phyloP scores from a whole-genome alignment of 1,140 invertebrate genomes.

The Chionoecetes opilio region DNA sequence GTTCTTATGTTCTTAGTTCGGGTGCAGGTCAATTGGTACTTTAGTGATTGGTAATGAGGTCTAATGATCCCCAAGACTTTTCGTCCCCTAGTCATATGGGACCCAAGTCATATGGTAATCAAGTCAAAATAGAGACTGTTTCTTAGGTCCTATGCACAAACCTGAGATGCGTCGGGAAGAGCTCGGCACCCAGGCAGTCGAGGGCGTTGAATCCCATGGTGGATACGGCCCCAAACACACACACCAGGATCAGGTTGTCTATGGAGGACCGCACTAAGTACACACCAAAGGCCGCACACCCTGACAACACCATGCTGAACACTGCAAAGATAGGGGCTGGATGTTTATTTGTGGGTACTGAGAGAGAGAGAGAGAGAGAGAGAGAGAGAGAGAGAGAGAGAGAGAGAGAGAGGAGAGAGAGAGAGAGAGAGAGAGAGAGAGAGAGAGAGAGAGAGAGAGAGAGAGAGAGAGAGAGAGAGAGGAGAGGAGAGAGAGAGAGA shows the following conservation, averaged over 20 bases:
- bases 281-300: slow-evolving; percentile 89
- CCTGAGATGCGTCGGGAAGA: slow-evolving; percentile 81
- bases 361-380: neutral
- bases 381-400: neutral
- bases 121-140: neutral
- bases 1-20: too few species aligned
- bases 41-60: too few species aligned
- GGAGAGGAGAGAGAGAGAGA: slow-evolving; percentile 32
- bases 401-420: neutral
- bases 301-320: slow-evolving; percentile 89
- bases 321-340: slow-evolving; percentile 85
- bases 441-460: slow-evolving; percentile 2
- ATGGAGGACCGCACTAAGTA: slow-evolving; percentile 89
- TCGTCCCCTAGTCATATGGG: too few species aligned
- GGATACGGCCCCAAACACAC: slow-evolving; percentile 93
- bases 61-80: too few species aligned
- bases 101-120: neutral
- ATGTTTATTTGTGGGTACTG: too few species aligned
- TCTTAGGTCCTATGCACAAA: slow-evolving; percentile 13
- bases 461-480: slow-evolving; percentile 18
- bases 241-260: slow-evolving; percentile 88
- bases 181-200: slow-evolving; percentile 88
- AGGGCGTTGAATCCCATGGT: slow-evolving; percentile 94
- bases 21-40: too few species aligned
- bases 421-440: neutral